These are phyloP conservation scores for Tribolium castaneum DNA, from an alignment of 1,140 invertebrate genomes.

Conservation along the genomic window DNA sequence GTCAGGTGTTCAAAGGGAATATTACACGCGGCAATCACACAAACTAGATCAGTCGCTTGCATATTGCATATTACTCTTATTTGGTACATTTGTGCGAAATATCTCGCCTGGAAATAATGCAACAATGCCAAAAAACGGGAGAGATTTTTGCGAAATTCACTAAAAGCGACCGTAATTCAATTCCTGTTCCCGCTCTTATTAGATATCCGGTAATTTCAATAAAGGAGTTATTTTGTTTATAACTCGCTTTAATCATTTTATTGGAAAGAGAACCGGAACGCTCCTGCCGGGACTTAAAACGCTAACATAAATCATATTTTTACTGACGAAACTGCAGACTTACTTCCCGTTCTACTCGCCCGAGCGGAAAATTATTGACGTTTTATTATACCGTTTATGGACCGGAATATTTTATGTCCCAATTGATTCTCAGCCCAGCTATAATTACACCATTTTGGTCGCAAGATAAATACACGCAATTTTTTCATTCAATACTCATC, in stretches of 20 bases:
- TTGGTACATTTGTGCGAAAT: conserved; percentile 1
- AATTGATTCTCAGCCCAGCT: conserved; percentile 22
- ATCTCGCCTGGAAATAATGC: neutral
- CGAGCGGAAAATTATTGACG: conserved; percentile 42
- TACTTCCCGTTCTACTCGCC: conserved; percentile 37
- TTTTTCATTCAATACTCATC: too few species aligned
- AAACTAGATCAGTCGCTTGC: conserved; percentile 35
- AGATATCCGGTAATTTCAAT: conserved; percentile 5
- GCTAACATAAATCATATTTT: conserved; percentile 40
- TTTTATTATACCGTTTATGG: conserved; percentile 43
- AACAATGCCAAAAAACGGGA: too few species aligned
- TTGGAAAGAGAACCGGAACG: neutral
- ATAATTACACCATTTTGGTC: too few species aligned
- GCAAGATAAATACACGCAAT: too few species aligned
- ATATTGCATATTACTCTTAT: conserved; percentile 8
- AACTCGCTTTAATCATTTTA: neutral
- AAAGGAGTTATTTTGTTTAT: conserved; percentile 15
- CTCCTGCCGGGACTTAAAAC: conserved; percentile 7
- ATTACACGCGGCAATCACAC: conserved; percentile 33
- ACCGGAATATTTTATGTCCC: conserved; percentile 38
- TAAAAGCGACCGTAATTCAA: neutral
- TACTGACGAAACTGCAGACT: conserved; percentile 38
- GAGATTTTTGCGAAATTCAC: neutral
- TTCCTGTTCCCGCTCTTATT: neutral
- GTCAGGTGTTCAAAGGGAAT: conserved; percentile 37